Evolutionary conservation across 2,113 vertebrate genomes (phyloP).

Genomic region (Ascaphus truei): DNA sequence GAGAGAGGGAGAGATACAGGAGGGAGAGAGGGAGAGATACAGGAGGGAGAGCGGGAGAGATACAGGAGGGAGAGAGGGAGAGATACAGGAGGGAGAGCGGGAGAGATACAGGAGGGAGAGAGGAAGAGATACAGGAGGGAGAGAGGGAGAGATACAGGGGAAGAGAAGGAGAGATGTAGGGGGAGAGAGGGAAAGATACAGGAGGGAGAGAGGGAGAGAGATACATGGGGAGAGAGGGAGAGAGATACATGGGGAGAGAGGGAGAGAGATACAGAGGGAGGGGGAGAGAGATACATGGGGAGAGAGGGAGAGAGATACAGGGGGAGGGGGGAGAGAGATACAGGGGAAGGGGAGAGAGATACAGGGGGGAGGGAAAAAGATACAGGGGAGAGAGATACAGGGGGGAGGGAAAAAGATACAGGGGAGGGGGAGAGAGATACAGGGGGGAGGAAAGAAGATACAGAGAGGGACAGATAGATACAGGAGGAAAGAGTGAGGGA

Average conservation of each 20-base stretch:
- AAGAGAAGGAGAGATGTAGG: not conserved
- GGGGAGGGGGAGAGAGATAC: not conserved
- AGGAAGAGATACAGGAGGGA: not conserved
- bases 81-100: not conserved
- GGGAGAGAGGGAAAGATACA: no score
- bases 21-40: not conserved
- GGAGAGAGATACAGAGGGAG: not conserved
- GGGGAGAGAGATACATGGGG: not conserved
- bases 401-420: not conserved
- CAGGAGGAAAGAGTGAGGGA: not conserved
- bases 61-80: not conserved
- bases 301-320: slow-evolving; percentile 2
- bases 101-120: not conserved
- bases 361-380: not conserved
- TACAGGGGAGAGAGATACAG: not conserved
- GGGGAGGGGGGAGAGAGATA: not conserved
- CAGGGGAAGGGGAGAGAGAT: not conserved
- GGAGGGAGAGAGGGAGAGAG: not conserved
- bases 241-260: not conserved
- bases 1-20: not conserved
- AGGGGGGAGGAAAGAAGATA: not conserved
- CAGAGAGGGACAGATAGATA: not conserved
- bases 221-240: no score
- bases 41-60: not conserved
- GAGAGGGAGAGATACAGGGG: not conserved